These are phyloP conservation scores for Pammene aurita DNA, from an alignment of 2,888 invertebrate genomes.

Conservation along the genomic window DNA sequence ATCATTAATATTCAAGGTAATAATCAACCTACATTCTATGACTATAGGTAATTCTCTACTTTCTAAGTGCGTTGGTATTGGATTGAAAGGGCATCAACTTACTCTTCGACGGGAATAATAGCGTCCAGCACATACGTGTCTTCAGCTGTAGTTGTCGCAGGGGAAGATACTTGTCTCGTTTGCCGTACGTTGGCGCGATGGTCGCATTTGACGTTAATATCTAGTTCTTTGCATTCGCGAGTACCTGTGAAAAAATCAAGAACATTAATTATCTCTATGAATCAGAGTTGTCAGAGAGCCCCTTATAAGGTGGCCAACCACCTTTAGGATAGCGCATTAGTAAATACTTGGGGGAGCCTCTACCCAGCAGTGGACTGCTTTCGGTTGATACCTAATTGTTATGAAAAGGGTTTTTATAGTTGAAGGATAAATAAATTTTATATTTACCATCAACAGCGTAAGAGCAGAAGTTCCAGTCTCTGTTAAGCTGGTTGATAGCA, in stretches of 20 bases:
- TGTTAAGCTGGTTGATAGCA: conserved; percentile 94
- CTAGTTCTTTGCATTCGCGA: conserved; percentile 94
- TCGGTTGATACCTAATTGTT: not conserved
- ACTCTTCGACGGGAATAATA: conserved; percentile 93
- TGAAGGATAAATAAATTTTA: conserved; percentile 13
- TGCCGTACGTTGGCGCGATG: conserved; percentile 87
- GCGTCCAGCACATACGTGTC: conserved; percentile 92
- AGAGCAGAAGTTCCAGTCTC: conserved; percentile 98
- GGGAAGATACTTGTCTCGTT: conserved; percentile 84
- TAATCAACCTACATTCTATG: not conserved
- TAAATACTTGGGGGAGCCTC: too few relatives aligned
- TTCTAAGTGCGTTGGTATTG: conserved; percentile 18
- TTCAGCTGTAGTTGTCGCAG: conserved; percentile 85
- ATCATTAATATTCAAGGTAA: too few relatives aligned
- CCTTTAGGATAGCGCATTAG: too few relatives aligned
- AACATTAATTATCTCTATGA: not conserved
- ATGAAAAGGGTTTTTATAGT: not conserved
- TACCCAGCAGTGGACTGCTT: too few relatives aligned
- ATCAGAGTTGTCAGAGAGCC: not conserved
- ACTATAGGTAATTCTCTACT: conserved; percentile 22
- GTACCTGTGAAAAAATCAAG: conserved; percentile 73
- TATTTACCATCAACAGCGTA: conserved; percentile 90
- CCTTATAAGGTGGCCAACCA: not conserved
- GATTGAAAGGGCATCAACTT: conserved; percentile 71
- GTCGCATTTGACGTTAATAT: conserved; percentile 96